These are phyloP conservation scores for Nomada lathburiana DNA, from an alignment of 2,888 invertebrate genomes.

Conservation along the genomic window DNA sequence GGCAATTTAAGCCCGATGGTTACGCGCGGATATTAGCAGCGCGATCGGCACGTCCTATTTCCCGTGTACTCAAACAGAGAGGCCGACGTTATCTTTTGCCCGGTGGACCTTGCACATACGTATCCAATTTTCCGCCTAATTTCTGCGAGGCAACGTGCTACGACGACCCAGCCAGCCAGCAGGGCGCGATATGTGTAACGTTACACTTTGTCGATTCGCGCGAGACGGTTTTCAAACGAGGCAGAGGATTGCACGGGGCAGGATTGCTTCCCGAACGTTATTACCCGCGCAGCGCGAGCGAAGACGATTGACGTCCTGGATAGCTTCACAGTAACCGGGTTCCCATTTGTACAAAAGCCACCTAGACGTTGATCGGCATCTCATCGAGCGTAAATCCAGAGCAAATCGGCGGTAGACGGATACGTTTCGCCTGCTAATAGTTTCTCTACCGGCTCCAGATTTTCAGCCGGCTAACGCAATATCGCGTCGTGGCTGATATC, in stretches of 20 bases:
- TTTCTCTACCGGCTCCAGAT: slow-evolving; percentile 52
- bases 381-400: slow-evolving; percentile 47
- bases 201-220: neutral
- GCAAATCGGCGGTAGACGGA: slow-evolving; percentile 34
- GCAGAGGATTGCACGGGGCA: neutral
- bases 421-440: slow-evolving; percentile 38
- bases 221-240: slow-evolving; percentile 17
- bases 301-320: slow-evolving; percentile 5
- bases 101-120: neutral
- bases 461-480: slow-evolving; percentile 61
- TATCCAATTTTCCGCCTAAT: slow-evolving; percentile 15
- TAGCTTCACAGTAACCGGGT: slow-evolving; percentile 14
- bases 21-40: slow-evolving; percentile 6
- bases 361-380: slow-evolving; percentile 55
- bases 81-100: neutral
- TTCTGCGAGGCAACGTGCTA: neutral
- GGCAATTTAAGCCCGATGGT: slow-evolving; percentile 6
- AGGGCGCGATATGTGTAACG: neutral
- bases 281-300: slow-evolving; percentile 3
- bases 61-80: neutral
- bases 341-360: slow-evolving; percentile 5
- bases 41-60: neutral
- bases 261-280: slow-evolving; percentile 52
- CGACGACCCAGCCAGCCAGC: too few species aligned
- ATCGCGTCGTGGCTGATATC: slow-evolving; percentile 66